Percentiles rank a stretch among this genome's conserved stretches.
Conservation (phyloP, 2,797 vertebrate genomes). For the Zonotrichia albicollis region DNA sequence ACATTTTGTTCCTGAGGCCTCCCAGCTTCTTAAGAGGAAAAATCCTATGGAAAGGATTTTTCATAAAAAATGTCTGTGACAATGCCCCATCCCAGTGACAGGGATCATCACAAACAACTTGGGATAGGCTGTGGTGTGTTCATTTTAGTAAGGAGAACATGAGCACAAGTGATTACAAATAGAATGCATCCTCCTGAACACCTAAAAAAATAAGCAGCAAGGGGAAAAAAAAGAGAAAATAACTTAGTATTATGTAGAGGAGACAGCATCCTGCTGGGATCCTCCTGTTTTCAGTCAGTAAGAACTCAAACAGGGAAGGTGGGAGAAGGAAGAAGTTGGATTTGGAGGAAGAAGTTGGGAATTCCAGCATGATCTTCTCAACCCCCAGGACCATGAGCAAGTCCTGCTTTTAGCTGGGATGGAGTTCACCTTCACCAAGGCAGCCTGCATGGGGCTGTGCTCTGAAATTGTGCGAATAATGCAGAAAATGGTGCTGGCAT, state of each 20-base stretch:
- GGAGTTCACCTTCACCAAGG: neutral
- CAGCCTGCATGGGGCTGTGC: neutral
- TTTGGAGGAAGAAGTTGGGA: neutral
- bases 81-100: too few species aligned
- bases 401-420: neutral
- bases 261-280: neutral
- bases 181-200: neutral
- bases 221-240: too few species aligned
- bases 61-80: too few species aligned
- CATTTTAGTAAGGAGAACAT: neutral
- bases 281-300: neutral
- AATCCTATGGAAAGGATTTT: too few species aligned
- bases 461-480: neutral
- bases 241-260: neutral
- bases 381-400: too few species aligned
- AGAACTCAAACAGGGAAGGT: fast-evolving
- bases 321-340: neutral
- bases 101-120: neutral
- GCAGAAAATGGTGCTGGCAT: neutral
- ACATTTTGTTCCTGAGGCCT: too few species aligned
- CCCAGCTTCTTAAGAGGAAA: too few species aligned
- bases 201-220: neutral
- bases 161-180: neutral
- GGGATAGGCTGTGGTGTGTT: neutral
- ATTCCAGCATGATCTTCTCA: neutral